Evolutionary conservation across 2,113 vertebrate species (phyloP).

Genomic region (Entomyzon cyanotis): DNA sequence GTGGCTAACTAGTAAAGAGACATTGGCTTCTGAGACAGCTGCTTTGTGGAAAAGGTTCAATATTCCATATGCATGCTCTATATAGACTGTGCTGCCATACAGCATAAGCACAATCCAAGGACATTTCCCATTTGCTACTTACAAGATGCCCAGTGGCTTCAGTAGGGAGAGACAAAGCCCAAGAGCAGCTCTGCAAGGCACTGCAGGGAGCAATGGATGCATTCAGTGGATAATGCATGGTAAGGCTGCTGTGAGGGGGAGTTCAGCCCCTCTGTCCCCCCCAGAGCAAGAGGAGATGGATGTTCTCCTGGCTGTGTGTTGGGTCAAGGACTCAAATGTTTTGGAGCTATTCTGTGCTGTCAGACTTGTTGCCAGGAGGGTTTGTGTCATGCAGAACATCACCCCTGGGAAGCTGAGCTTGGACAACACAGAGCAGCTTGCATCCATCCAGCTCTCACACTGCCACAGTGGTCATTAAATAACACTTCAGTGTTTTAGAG

Average conservation of each 20-base stretch:
- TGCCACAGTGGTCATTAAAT: neutral
- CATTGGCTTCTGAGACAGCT: neutral
- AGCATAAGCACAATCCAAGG: neutral
- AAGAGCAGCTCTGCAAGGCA: neutral
- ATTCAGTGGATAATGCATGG: neutral
- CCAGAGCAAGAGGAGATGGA: neutral
- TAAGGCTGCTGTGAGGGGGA: neutral
- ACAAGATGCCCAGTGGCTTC: neutral
- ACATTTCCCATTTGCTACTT: neutral
- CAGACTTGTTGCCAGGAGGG: neutral
- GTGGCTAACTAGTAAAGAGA: neutral
- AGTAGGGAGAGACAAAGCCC: neutral
- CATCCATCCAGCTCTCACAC: neutral
- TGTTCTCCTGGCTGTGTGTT: neutral
- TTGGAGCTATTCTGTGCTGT: neutral
- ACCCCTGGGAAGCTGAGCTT: neutral
- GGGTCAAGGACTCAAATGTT: fast-evolving
- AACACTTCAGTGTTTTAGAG: neutral
- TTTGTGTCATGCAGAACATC: neutral
- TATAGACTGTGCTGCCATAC: neutral
- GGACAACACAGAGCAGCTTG: neutral
- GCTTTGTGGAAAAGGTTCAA: neutral
- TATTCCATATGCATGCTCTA: neutral
- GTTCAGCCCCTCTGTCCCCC: neutral
- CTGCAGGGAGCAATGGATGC: neutral